phyloP scores from a whole-genome alignment of 2,888 invertebrate species.

The Agrochola macilenta region DNA sequence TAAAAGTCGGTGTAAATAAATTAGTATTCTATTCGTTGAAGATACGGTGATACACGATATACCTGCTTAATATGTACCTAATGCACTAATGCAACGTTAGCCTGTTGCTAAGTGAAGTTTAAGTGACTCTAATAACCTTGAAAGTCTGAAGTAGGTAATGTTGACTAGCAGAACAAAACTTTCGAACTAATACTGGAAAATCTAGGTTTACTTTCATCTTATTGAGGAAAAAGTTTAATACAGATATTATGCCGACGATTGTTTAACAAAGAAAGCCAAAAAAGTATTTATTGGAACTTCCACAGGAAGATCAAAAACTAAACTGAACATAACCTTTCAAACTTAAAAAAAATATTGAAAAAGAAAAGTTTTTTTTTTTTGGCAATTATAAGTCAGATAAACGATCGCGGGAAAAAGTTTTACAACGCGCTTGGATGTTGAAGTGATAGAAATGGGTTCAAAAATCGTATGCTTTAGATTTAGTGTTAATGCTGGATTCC shows the following conservation, averaged over 20 bases:
- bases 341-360: not conserved
- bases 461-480: no score
- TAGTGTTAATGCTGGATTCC: no score
- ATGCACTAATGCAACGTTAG: conserved; percentile 16
- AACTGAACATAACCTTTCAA: not conserved
- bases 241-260: not conserved
- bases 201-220: not conserved
- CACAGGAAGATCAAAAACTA: not conserved
- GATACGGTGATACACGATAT: not conserved
- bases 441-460: not conserved
- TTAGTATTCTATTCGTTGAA: conserved; percentile 29
- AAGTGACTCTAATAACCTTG: conserved; percentile 5
- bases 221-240: not conserved
- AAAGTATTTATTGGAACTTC: not conserved
- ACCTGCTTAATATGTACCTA: conserved; percentile 7
- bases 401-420: not conserved
- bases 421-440: not conserved
- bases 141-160: not conserved
- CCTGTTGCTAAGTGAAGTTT: conserved; percentile 10
- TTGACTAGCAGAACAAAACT: not conserved
- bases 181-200: not conserved
- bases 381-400: no score
- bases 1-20: not conserved
- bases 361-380: no score
- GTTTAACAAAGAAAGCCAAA: not conserved